Evolutionary conservation across 2,888 invertebrate species (phyloP).

Genomic region (Netelia inedita): DNA sequence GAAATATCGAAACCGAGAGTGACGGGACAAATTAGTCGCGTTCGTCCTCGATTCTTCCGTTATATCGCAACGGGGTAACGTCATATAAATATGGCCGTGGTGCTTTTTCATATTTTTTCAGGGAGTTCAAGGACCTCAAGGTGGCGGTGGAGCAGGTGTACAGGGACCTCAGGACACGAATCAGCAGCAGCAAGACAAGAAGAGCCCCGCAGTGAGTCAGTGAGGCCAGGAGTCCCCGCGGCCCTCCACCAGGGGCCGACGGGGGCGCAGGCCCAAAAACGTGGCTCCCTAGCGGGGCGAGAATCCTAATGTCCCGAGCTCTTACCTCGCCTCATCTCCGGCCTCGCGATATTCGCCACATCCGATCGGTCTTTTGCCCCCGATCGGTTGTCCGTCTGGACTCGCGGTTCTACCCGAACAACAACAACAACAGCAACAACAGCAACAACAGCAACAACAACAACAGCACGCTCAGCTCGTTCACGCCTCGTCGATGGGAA

Average conservation of each 20-base stretch:
- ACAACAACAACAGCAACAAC: constrained; percentile 63
- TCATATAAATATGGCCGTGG: background rate
- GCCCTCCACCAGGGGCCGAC: constrained; percentile 85
- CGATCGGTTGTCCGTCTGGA: constrained; percentile 62
- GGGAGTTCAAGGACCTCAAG: constrained; percentile 85
- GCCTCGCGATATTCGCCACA: constrained; percentile 65
- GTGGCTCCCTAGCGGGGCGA: constrained; percentile 86
- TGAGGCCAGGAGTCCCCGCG: constrained; percentile 87
- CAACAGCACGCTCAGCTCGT: constrained; percentile 75
- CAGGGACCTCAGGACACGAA: constrained; percentile 86
- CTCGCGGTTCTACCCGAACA: constrained; percentile 69
- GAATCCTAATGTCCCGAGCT: constrained; percentile 81
- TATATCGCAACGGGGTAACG: background rate
- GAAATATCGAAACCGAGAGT: background rate
- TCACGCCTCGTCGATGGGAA: constrained; percentile 77
- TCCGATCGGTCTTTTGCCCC: constrained; percentile 61
- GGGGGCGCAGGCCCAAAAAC: constrained; percentile 85
- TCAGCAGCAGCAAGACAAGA: constrained; percentile 92
- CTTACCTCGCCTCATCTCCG: constrained; percentile 78
- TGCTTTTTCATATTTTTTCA: constrained; percentile 66
- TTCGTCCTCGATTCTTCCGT: background rate
- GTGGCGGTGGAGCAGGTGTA: constrained; percentile 83
- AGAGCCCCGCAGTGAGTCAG: constrained; percentile 93
- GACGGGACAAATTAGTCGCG: background rate
- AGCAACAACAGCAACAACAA: constrained; percentile 71